Evolutionary conservation across 2,888 invertebrate genomes (phyloP), one percentile per base, ranked within the genome.

Genomic region (Parnassius orleans): DNA sequence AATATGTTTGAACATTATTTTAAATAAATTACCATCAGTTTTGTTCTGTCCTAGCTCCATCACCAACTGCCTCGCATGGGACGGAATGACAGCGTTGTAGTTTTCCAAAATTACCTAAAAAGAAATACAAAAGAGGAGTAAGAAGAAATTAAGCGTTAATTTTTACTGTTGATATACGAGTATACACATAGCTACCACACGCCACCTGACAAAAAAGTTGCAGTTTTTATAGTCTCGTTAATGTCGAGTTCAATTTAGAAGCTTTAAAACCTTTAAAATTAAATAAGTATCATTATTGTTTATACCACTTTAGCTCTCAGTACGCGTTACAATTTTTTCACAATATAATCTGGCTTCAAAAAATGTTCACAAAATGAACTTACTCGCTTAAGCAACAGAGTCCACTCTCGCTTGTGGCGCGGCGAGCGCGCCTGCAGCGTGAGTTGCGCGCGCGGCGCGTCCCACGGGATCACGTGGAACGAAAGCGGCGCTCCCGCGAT

Each of bases 401-500:
- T 93, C 93, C 90, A 93, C 81, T 96, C 96, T 62, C 97, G 93
- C 89, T 98, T 98, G 90, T 97, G 97, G 58, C 97, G 95, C 59
- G 95, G 92, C 70, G 95, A 96, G 55, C 96, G 90, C 12, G 97
- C 97, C 90, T 97, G 95, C 71, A 98, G 87, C 2, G 98, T 98
- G 78, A 97, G 97, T 86, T 98, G 98, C 63, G 96, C 93, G 64
- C 97, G 94, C 65, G 98, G 98, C 90, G 98, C 97, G 90, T 99
- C 97, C 92, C 98, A 98, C 53, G 98, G 98, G 78, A 99, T 96
- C 72, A 98, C 97, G 91, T 98, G 98, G 90, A 99, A 99, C 77
- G 98, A 97, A 57, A 98, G 94, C 48, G 98, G 97, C 74, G 98
- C 98, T 19, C 98, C 97, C 60, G 97, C 95, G 73, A 99, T 96